phyloP scores from a whole-genome alignment of 2,797 vertebrate genomes.

The Philypnodon macrostomus region DNA sequence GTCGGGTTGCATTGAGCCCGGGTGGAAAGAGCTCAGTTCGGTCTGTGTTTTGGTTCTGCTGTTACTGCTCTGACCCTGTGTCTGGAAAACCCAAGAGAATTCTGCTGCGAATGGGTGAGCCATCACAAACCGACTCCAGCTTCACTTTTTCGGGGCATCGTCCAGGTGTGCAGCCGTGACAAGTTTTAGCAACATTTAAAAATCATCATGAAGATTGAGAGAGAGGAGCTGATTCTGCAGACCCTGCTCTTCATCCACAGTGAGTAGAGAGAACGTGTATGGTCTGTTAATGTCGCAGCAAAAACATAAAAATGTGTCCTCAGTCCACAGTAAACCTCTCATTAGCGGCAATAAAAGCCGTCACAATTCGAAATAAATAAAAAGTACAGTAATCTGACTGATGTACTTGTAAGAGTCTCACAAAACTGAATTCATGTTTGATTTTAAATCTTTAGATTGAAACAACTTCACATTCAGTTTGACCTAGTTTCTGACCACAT shows the following conservation, averaged over 20 bases:
- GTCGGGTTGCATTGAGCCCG: constrained; percentile 56
- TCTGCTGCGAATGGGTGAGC: too few relatives aligned
- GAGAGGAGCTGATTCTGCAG: constrained; percentile 33
- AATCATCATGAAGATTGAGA: constrained; percentile 37
- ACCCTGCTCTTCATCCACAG: constrained; percentile 60
- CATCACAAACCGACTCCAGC: background rate
- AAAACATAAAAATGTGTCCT: too few relatives aligned
- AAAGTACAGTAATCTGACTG: too few relatives aligned
- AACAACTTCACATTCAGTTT: too few relatives aligned
- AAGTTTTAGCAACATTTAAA: background rate
- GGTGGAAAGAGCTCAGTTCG: constrained; percentile 37
- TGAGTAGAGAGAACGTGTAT: constrained; percentile 50
- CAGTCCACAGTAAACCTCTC: too few relatives aligned
- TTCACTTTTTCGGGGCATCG: constrained; percentile 1
- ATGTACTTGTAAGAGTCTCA: too few relatives aligned
- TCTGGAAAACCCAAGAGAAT: background rate
- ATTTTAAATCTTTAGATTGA: too few relatives aligned
- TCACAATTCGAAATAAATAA: too few relatives aligned
- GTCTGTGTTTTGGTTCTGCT: constrained; percentile 39
- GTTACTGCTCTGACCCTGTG: background rate
- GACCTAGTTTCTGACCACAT: too few relatives aligned
- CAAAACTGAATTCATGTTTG: too few relatives aligned
- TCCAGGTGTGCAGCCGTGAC: constrained; percentile 14
- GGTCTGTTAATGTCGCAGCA: background rate
- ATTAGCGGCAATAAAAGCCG: too few relatives aligned